Percentiles rank a stretch among this genome's conserved stretches.
Conservation (phyloP, 2,888 invertebrate species). For the Ryuthela nishihirai region DNA sequence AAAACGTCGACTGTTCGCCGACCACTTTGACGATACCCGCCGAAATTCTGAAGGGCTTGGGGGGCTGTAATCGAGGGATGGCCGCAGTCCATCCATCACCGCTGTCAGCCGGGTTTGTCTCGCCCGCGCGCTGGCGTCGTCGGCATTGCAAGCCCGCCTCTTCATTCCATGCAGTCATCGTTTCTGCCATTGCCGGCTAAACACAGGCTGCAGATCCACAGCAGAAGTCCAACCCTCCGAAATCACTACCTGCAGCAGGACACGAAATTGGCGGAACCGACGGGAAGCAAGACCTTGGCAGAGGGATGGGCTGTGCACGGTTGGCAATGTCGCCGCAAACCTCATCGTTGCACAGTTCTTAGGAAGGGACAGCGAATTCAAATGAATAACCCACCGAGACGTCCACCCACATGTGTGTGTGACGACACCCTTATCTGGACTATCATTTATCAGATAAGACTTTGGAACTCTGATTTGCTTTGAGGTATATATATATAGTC, state of each 20-base stretch:
- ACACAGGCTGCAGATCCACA: background rate
- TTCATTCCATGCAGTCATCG: background rate
- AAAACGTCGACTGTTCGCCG: no score
- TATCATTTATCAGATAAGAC: no score
- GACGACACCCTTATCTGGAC: no score
- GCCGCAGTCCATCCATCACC: conserved; percentile 24
- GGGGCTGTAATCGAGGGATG: conserved; percentile 12
- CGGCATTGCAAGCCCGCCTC: background rate
- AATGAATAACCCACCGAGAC: no score
- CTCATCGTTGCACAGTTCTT: no score
- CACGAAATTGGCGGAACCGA: conserved; percentile 24
- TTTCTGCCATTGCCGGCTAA: background rate
- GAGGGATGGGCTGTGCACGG: background rate
- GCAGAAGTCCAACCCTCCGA: conserved; percentile 1
- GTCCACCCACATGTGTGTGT: no score
- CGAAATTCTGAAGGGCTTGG: no score
- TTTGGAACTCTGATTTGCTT: no score
- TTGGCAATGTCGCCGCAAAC: no score
- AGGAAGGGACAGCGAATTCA: no score
- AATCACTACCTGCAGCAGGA: conserved; percentile 22
- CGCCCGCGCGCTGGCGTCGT: conserved; percentile 5
- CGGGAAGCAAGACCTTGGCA: background rate
- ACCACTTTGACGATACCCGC: no score
- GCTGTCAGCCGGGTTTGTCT: conserved; percentile 27
- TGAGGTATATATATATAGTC: no score